phyloP scores from a whole-genome alignment of 2,113 vertebrate genomes.

The Hippopotamus amphibius region DNA sequence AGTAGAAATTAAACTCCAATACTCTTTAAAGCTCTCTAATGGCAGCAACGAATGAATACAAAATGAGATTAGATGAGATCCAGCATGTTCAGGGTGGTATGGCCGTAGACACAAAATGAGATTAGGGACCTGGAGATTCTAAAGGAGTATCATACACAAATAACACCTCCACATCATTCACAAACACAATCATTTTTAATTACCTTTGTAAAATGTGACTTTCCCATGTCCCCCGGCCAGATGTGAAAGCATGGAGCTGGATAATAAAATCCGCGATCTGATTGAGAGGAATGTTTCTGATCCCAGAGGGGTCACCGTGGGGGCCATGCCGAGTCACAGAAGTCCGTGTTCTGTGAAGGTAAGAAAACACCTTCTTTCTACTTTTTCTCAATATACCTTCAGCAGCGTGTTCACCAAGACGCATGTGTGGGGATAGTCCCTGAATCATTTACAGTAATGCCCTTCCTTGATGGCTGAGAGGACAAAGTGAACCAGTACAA shows the following conservation, averaged over 20 bases:
- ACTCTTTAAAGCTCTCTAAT: neutral
- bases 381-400: neutral
- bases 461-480: slow-evolving; percentile 69
- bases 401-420: slow-evolving; percentile 55
- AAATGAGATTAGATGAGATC: neutral
- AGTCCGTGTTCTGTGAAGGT: slow-evolving; percentile 75
- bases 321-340: neutral
- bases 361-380: slow-evolving; percentile 58
- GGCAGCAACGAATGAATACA: neutral
- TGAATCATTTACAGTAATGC: neutral
- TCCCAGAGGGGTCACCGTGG: slow-evolving; percentile 24
- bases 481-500: slow-evolving; percentile 20
- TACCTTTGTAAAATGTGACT: neutral
- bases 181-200: neutral
- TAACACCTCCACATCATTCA: neutral
- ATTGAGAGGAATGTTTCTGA: slow-evolving; percentile 76
- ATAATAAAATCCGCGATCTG: slow-evolving; percentile 83
- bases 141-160: too few species aligned
- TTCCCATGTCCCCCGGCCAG: slow-evolving; percentile 75
- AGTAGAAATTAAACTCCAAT: neutral
- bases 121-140: neutral
- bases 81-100: too few species aligned
- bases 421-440: slow-evolving; percentile 27
- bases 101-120: too few species aligned
- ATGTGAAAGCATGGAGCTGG: slow-evolving; percentile 88